Evolutionary conservation across 2,113 vertebrate species (phyloP), one percentile per base, ranked within the genome.

Genomic region (Ptychochromis oligacanthus): DNA sequence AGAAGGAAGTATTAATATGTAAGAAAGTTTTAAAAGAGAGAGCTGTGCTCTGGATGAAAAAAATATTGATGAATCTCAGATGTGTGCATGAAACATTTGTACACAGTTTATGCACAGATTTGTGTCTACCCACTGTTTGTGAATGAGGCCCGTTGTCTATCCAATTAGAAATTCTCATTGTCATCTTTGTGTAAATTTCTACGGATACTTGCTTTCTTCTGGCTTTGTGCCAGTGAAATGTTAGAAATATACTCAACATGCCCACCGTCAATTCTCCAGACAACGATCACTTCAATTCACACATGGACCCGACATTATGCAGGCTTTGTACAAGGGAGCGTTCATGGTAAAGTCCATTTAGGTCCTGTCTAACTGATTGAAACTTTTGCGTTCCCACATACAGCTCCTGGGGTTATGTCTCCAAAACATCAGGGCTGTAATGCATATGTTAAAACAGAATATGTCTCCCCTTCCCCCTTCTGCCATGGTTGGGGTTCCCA

Each of bases 401-500:
- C 2, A 72, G 6, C 11, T 34, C 18, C 46, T 34, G 31, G 67
- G 67, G 18, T 72, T 31, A 72, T 72, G 67, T 54, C 46, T 72
- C 11, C 20, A 54, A 11, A 22, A 54, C 11, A 31, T 54, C 26
- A 72, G 46, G 26, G 49, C 67, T 72, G 46, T 26, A 54, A 26
- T 7, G 26, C 67, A 72, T 72, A n/a, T 54, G 46, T 72, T 54
- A 54, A 52, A 72, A 54, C 0, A 1, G 46, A 20, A 52, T 54
- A 34, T 72, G 46, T 49, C 46, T 11, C 26, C 31, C 18, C 46
- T 40, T 2, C 18, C 54, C 46, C 18, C 26, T 34, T 18, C 26
- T 40, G 11, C 15, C 49, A 52, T 34, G 18, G 58, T 74, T 46
- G 7, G 81, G 54, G 56, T 81, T 89, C 82, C 87, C 86, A 15